Conservation (phyloP, 2,888 invertebrate genomes). For the Eupelmus urozonus region DNA sequence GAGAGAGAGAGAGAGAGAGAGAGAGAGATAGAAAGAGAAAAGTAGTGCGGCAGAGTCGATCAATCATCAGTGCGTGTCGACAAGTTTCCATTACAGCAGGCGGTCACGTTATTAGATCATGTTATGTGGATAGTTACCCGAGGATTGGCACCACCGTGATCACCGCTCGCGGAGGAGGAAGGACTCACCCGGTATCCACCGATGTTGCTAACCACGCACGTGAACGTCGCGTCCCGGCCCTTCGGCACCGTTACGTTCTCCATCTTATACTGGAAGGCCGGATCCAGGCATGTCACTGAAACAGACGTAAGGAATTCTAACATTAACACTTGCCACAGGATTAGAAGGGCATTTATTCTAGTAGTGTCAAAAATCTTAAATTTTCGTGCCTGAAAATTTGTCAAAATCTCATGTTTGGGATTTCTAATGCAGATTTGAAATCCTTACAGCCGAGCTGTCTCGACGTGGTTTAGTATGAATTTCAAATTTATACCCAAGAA, state of each 20-base stretch:
- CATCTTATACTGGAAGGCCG: conserved; percentile 88
- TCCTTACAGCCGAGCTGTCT: too few relatives aligned
- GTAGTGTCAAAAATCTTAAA: too few relatives aligned
- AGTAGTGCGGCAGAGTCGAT: conserved; percentile 68
- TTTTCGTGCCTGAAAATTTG: too few relatives aligned
- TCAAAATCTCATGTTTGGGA: too few relatives aligned
- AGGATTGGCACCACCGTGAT: conserved; percentile 75
- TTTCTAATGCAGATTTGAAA: too few relatives aligned
- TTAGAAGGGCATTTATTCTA: too few relatives aligned
- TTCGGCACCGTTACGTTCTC: conserved; percentile 91
- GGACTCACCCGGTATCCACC: conserved; percentile 91
- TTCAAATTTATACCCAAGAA: too few relatives aligned
- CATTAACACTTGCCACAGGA: too few relatives aligned
- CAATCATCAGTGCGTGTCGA: conserved; percentile 61
- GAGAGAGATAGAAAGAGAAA: conserved; percentile 50
- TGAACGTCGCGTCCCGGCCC: conserved; percentile 90
- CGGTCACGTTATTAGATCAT: conserved; percentile 71
- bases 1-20: conserved; percentile 28
- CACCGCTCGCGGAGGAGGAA: conserved; percentile 75
- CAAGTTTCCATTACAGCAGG: conserved; percentile 72
- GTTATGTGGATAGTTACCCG: conserved; percentile 74
- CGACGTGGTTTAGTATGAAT: too few relatives aligned
- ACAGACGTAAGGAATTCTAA: conserved; percentile 27
- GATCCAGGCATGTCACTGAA: conserved; percentile 86
- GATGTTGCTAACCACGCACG: conserved; percentile 91